These are phyloP conservation scores for Acheta domesticus DNA, from an alignment of 2,888 invertebrate genomes.

Conservation along the genomic window DNA sequence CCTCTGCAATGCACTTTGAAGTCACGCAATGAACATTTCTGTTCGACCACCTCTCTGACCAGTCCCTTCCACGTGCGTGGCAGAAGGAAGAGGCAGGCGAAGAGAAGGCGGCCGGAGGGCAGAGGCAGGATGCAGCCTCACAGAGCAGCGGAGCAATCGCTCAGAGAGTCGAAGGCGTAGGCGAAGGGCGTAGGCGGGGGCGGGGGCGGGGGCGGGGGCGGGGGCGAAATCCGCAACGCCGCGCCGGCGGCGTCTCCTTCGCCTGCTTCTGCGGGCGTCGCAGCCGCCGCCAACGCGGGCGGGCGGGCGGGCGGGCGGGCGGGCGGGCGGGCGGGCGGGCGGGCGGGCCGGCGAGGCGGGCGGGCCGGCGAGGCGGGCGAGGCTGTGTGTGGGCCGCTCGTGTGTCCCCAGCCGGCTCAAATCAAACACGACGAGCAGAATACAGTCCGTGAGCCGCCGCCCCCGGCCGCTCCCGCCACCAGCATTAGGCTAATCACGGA, in stretches of 20 bases:
- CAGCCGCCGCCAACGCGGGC: background rate
- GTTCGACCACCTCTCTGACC: too few relatives aligned
- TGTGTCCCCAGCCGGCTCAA: slow-evolving; percentile 6
- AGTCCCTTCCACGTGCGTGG: too few relatives aligned
- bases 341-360: background rate
- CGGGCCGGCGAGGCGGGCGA: background rate
- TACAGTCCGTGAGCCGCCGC: background rate
- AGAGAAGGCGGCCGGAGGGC: too few relatives aligned
- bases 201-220: too few relatives aligned
- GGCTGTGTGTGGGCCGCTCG: background rate
- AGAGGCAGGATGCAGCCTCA: too few relatives aligned
- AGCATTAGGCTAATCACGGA: slow-evolving; percentile 1
- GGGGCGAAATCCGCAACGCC: background rate
- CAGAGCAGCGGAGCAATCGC: too few relatives aligned
- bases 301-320: background rate
- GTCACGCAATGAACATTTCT: too few relatives aligned
- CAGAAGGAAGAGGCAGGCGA: too few relatives aligned
- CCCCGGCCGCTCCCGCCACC: background rate
- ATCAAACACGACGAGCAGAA: background rate
- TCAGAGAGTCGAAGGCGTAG: too few relatives aligned
- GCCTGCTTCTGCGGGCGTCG: slow-evolving; percentile 1
- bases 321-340: background rate
- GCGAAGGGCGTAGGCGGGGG: too few relatives aligned
- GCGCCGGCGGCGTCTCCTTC: background rate
- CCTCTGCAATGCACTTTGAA: too few relatives aligned